phyloP scores from a whole-genome alignment of 2,888 invertebrate genomes.

The Gonocerus acuteangulatus region DNA sequence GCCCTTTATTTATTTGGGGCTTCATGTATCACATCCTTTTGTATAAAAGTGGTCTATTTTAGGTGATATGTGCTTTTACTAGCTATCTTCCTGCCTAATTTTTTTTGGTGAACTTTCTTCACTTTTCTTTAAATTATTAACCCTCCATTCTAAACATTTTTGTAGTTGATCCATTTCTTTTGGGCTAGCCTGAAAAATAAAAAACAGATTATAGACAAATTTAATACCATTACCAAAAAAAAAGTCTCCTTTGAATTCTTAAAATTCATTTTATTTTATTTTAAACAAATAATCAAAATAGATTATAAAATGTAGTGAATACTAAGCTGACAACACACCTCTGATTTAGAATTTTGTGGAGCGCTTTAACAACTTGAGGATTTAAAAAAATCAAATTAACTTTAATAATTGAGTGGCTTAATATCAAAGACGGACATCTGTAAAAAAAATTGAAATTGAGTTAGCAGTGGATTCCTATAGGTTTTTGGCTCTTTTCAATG shows the following conservation, averaged over 20 bases:
- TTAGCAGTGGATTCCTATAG: no score
- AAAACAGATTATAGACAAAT: not conserved
- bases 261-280: not conserved
- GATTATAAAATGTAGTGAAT: no score
- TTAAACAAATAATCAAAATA: no score
- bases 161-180: conserved; percentile 62
- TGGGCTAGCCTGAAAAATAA: conserved; percentile 51
- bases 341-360: no score
- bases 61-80: conserved; percentile 1
- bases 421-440: no score
- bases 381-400: no score
- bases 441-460: no score
- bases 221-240: not conserved
- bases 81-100: conserved; percentile 24
- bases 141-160: conserved; percentile 54
- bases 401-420: no score
- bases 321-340: no score
- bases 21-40: conserved; percentile 5
- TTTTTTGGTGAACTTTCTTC: conserved; percentile 26
- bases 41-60: conserved; percentile 3
- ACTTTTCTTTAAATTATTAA: conserved; percentile 43
- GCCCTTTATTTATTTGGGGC: conserved; percentile 6
- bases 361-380: no score
- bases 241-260: not conserved
- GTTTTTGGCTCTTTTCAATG: no score